Evolutionary conservation across 2,113 vertebrate genomes (phyloP).

Genomic region (Oreochromis tanganicae): DNA sequence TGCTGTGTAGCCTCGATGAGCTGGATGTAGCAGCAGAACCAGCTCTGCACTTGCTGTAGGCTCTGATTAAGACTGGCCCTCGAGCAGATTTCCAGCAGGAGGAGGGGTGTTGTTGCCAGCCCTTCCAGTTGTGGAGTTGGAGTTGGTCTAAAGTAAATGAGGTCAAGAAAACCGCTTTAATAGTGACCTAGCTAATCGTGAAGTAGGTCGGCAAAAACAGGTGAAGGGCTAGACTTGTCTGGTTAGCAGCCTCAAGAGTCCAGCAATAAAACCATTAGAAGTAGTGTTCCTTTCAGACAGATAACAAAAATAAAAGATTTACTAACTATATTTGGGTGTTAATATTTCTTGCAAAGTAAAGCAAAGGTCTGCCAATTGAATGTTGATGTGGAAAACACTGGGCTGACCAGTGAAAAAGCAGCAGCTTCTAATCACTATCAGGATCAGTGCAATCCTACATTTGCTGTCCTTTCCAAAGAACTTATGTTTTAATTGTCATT

Average conservation of each 20-base stretch:
- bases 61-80: background rate
- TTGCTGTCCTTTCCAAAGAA: background rate
- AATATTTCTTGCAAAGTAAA: background rate
- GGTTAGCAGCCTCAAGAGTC: background rate
- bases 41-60: background rate
- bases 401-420: background rate
- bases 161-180: background rate
- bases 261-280: background rate
- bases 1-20: background rate
- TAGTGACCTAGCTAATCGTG: background rate
- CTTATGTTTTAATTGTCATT: background rate
- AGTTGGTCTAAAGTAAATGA: background rate
- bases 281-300: background rate
- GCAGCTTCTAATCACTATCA: background rate
- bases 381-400: background rate
- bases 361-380: background rate
- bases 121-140: background rate
- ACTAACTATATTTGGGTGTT: background rate
- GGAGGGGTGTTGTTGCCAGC: background rate
- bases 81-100: background rate
- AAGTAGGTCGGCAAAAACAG: background rate
- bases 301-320: background rate
- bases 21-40: background rate
- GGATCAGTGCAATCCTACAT: background rate
- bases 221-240: background rate